These are phyloP conservation scores for Cossypha polioptera DNA, from an alignment of 2,797 vertebrate genomes.

Conservation along the genomic window DNA sequence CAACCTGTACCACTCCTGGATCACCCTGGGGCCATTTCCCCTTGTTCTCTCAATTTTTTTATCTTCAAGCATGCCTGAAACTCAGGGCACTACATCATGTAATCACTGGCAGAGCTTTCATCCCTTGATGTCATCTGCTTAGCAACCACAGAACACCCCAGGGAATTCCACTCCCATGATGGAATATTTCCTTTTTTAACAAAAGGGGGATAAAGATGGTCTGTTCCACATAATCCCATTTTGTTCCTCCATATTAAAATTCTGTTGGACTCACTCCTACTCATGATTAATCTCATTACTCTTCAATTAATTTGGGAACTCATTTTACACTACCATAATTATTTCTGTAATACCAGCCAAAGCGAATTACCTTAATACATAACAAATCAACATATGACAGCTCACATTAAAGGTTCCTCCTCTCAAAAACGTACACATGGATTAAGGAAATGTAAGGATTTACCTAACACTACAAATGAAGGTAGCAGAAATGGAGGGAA, in stretches of 20 bases:
- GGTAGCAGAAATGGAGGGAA: background rate
- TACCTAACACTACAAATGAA: background rate
- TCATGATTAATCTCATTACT: constrained; percentile 21
- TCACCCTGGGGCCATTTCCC: background rate
- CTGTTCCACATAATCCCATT: background rate
- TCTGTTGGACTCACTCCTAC: background rate
- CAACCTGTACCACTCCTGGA: background rate
- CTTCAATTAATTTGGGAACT: constrained; percentile 2
- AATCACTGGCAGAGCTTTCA: background rate
- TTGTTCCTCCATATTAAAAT: background rate
- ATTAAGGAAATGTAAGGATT: background rate
- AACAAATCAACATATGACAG: background rate
- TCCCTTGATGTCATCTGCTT: background rate
- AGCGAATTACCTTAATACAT: constrained; percentile 12
- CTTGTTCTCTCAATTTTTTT: background rate
- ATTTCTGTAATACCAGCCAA: constrained; percentile 9
- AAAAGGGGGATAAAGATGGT: background rate
- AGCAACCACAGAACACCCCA: background rate
- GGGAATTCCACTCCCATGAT: background rate
- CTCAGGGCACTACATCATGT: background rate
- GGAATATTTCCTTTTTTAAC: background rate
- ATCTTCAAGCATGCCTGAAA: background rate
- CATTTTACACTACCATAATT: background rate
- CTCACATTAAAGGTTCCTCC: background rate
- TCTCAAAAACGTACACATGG: background rate